phyloP scores from a whole-genome alignment of 2,888 invertebrate species.

The Ashinkailepas kermadecensis region DNA sequence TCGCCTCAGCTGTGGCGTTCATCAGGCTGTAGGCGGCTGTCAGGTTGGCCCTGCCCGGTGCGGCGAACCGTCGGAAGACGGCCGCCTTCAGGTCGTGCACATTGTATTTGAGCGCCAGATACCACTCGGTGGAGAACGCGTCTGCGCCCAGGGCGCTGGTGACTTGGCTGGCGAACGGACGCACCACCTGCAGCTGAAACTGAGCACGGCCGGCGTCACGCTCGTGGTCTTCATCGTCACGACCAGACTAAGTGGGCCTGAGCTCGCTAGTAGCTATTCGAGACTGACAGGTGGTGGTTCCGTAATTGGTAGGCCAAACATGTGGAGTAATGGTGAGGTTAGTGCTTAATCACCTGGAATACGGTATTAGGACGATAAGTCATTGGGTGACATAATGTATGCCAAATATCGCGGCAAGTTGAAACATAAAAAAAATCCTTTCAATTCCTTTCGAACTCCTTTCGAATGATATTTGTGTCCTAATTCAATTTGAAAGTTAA shows the following conservation, averaged over 20 bases:
- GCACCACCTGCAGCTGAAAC: conserved; percentile 2
- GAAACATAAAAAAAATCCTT: neutral
- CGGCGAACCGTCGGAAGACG: neutral
- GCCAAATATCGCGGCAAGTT: no score
- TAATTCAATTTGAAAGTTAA: no score
- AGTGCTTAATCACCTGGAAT: no score
- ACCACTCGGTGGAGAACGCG: neutral
- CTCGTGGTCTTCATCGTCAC: no score
- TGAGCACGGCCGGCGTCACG: neutral
- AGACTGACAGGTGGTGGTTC: no score
- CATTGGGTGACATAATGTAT: no score
- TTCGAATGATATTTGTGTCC: no score
- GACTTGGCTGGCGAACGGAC: neutral
- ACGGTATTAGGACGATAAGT: no score
- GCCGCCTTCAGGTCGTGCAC: neutral
- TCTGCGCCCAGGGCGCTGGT: neutral
- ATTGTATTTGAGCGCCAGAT: neutral
- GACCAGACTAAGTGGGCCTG: no score
- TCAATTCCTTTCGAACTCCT: neutral
- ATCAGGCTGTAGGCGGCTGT: conserved; percentile 1
- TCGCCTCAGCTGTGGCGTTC: neutral
- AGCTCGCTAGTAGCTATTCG: no score
- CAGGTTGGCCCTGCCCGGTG: neutral
- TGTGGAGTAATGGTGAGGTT: no score
- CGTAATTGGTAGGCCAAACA: no score